phyloP scores from a whole-genome alignment of 2,113 vertebrate genomes.

The Erpornis zantholeuca region DNA sequence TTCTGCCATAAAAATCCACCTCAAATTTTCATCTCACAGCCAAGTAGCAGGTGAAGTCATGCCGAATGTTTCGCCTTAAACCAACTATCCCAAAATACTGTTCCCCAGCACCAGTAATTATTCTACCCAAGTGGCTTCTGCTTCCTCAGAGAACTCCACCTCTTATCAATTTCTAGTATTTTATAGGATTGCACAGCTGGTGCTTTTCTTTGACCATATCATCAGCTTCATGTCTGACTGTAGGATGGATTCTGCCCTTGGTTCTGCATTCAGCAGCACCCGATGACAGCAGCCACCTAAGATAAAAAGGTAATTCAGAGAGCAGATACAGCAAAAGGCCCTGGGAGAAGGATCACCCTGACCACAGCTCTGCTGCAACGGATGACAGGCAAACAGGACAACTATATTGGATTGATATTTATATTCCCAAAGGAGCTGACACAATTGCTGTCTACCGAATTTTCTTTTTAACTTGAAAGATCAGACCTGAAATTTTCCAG shows the following conservation, averaged over 20 bases:
- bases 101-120: neutral
- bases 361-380: neutral
- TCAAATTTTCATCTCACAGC: neutral
- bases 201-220: neutral
- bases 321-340: neutral
- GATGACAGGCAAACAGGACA: neutral
- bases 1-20: conserved; percentile 22
- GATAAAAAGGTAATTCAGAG: neutral
- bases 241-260: neutral
- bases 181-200: neutral
- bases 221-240: neutral
- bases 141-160: neutral
- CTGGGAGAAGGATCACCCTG: neutral
- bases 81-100: neutral
- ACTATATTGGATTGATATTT: neutral
- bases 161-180: neutral
- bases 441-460: neutral
- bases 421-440: neutral
- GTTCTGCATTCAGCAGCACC: neutral
- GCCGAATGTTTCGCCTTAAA: neutral
- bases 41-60: neutral
- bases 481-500: neutral
- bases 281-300: neutral
- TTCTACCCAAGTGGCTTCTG: neutral
- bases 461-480: neutral